A percentile compares a stretch with the other conserved stretches of the same genome.
These are phyloP conservation scores for Micromesistius poutassou DNA, from an alignment of 2,797 vertebrate species.

Conservation along the genomic window DNA sequence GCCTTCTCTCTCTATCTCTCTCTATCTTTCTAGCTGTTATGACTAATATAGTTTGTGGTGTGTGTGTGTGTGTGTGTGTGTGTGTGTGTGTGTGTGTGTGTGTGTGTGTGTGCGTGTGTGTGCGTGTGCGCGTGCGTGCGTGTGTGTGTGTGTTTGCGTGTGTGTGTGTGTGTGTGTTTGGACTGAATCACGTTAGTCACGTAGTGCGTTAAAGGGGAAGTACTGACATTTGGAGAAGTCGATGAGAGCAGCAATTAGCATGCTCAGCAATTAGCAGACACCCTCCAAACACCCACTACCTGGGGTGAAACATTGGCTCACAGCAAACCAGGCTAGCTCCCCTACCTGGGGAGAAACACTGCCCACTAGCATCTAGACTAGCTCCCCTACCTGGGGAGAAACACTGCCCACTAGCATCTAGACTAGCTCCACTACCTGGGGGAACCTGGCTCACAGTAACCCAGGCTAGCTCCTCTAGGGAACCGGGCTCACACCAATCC, in stretches of 20 bases:
- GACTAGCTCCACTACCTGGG: background rate
- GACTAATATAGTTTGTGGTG: too few relatives aligned
- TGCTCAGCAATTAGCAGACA: constrained; percentile 58
- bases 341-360: background rate
- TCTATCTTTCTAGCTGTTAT: background rate
- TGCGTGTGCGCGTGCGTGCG: background rate
- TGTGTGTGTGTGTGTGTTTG: background rate
- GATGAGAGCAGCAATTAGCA: constrained; percentile 61
- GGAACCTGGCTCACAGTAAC: too few relatives aligned
- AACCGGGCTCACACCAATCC: too few relatives aligned
- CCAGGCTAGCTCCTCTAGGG: too few relatives aligned
- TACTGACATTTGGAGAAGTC: constrained; percentile 63
- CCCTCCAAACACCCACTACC: constrained; percentile 47
- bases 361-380: background rate
- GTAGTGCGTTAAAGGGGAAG: constrained; percentile 36
- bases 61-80: background rate
- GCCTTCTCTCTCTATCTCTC: background rate
- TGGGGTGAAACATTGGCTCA: background rate
- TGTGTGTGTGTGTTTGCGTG: constrained; percentile 3
- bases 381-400: background rate
- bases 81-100: background rate
- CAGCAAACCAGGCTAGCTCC: background rate
- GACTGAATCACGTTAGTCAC: constrained; percentile 44
- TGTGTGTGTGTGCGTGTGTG: constrained; percentile 11
- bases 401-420: background rate